These are phyloP conservation scores for Sarcophaga peregrina DNA, from an alignment of 1,140 invertebrate species.

Conservation along the genomic window DNA sequence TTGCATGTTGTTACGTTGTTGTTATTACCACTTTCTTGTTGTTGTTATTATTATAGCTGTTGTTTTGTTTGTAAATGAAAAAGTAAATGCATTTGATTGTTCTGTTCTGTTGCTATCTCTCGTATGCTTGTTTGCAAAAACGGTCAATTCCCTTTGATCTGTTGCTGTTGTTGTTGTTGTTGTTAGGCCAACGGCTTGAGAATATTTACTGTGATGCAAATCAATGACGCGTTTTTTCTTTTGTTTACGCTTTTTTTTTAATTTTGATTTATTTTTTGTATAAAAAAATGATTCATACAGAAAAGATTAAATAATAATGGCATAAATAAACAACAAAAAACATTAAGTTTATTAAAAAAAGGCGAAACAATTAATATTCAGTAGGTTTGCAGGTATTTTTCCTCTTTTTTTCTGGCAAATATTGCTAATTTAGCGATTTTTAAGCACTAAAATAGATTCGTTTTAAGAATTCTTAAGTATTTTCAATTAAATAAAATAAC, in stretches of 20 bases:
- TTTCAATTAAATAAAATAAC: too few relatives aligned
- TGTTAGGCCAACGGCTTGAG: too few relatives aligned
- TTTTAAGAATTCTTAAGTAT: too few relatives aligned
- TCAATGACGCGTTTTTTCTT: too few relatives aligned
- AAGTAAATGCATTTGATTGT: neutral
- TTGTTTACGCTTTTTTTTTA: neutral
- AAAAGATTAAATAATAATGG: conserved; percentile 16
- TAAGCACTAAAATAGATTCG: too few relatives aligned
- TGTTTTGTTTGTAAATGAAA: neutral
- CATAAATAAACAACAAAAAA: neutral
- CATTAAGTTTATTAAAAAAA: too few relatives aligned
- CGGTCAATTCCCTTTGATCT: neutral
- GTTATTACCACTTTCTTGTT: neutral
- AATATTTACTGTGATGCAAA: too few relatives aligned
- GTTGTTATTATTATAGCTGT: neutral
- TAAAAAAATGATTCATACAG: neutral
- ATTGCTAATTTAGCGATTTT: too few relatives aligned
- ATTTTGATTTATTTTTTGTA: neutral
- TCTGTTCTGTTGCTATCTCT: neutral
- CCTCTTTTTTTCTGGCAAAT: too few relatives aligned
- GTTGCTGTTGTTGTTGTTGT: too few relatives aligned
- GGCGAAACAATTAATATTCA: too few relatives aligned
- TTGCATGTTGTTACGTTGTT: conserved; percentile 51
- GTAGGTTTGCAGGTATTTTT: too few relatives aligned
- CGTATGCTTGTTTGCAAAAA: neutral